Evolutionary conservation across 1,140 invertebrate species (phyloP).

Genomic region (Caenorhabditis remanei): DNA sequence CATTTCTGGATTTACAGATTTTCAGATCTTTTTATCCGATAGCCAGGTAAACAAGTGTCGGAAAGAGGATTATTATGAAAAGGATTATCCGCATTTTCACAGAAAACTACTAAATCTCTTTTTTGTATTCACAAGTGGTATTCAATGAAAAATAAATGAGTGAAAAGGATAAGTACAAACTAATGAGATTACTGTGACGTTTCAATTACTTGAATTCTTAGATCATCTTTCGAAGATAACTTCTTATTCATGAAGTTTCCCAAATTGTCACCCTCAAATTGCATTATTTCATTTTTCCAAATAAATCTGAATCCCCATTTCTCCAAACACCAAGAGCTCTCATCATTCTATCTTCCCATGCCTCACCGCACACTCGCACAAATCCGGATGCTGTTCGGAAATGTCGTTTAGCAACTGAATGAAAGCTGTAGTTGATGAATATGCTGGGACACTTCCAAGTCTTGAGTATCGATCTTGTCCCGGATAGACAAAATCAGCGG

Average conservation of each 20-base stretch:
- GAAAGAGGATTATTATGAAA: slow-evolving; percentile 3
- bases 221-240: no score
- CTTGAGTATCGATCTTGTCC: slow-evolving; percentile 46
- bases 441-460: slow-evolving; percentile 41
- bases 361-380: slow-evolving; percentile 61
- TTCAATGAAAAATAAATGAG: not conserved
- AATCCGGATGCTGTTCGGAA: slow-evolving; percentile 24
- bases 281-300: no score
- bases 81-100: not conserved
- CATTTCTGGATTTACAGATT: not conserved
- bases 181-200: no score
- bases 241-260: no score
- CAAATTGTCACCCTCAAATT: no score
- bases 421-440: slow-evolving; percentile 69
- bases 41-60: slow-evolving; percentile 5
- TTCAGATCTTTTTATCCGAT: not conserved
- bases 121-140: not conserved
- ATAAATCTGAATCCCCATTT: no score
- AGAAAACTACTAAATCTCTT: not conserved
- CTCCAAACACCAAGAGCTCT: no score
- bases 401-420: slow-evolving; percentile 64
- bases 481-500: slow-evolving; percentile 59
- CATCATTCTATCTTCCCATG: no score
- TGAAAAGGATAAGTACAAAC: not conserved
- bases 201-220: no score